A percentile compares a stretch with the other conserved stretches of the same genome.
These are phyloP conservation scores for Parus major DNA, from an alignment of 2,113 vertebrate genomes.

Conservation along the genomic window DNA sequence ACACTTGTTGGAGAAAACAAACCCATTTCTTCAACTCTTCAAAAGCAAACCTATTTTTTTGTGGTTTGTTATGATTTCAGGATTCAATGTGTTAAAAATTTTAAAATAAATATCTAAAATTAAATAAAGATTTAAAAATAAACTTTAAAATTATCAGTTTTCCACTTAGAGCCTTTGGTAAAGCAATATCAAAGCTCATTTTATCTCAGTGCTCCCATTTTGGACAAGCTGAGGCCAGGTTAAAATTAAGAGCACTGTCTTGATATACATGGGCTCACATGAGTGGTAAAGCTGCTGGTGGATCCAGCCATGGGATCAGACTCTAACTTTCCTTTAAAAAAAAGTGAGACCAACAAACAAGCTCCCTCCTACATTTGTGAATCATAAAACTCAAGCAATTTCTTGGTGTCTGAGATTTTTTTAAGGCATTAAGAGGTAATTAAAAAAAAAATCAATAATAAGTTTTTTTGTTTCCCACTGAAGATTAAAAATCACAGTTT, in stretches of 20 bases:
- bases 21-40: background rate
- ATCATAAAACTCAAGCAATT: background rate
- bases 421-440: background rate
- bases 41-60: background rate
- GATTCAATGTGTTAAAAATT: background rate
- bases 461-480: background rate
- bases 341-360: background rate
- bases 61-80: background rate
- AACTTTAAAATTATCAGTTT: background rate
- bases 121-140: background rate
- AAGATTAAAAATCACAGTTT: background rate
- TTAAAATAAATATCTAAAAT: background rate
- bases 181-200: background rate
- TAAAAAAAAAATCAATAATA: background rate
- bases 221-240: background rate
- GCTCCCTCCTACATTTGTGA: fast-evolving
- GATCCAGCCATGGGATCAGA: background rate
- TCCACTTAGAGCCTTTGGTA: background rate
- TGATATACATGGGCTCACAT: fast-evolving
- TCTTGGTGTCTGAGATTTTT: background rate
- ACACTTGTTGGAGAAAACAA: background rate
- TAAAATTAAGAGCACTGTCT: background rate
- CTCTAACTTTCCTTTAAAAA: background rate
- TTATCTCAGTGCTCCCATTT: background rate
- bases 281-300: background rate